These are phyloP conservation scores for Pasiphila rectangulata DNA, from an alignment of 2,888 invertebrate species.

Conservation along the genomic window DNA sequence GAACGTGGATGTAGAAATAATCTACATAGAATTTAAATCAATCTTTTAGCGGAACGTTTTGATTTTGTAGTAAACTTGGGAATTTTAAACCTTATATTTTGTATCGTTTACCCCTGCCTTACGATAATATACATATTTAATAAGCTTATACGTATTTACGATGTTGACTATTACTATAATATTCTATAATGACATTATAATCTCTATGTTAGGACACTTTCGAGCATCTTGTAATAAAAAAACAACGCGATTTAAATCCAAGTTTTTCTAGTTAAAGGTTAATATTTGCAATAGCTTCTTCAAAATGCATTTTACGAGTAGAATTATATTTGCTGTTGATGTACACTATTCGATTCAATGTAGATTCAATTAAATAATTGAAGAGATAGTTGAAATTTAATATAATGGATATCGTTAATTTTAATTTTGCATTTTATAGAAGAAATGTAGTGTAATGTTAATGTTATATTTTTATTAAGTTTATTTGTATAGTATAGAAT, in stretches of 20 bases:
- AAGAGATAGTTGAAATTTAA: slow-evolving; percentile 63
- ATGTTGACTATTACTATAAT: slow-evolving; percentile 76
- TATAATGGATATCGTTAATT: slow-evolving; percentile 30
- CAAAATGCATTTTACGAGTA: slow-evolving; percentile 21
- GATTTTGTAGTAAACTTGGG: slow-evolving; percentile 46
- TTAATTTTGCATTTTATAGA: slow-evolving; percentile 18
- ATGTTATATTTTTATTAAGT: slow-evolving; percentile 8
- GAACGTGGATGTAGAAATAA: slow-evolving; percentile 44
- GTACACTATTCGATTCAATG: slow-evolving; percentile 62
- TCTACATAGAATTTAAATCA: slow-evolving; percentile 42
- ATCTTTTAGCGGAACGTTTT: slow-evolving; percentile 47
- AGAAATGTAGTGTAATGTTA: slow-evolving; percentile 1
- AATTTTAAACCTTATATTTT: slow-evolving; percentile 64
- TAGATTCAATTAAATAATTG: slow-evolving; percentile 56
- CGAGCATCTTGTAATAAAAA: slow-evolving; percentile 24
- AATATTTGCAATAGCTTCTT: slow-evolving; percentile 23
- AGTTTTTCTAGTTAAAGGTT: neutral
- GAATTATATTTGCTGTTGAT: slow-evolving; percentile 35
- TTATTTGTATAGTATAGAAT: slow-evolving; percentile 8
- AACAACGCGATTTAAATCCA: slow-evolving; percentile 2
- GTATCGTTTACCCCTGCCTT: slow-evolving; percentile 70
- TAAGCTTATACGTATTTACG: slow-evolving; percentile 78
- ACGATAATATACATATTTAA: slow-evolving; percentile 54
- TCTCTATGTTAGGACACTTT: slow-evolving; percentile 47
- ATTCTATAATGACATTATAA: slow-evolving; percentile 41